phyloP scores from a whole-genome alignment of 2,113 vertebrate genomes.

The Panurus biarmicus region DNA sequence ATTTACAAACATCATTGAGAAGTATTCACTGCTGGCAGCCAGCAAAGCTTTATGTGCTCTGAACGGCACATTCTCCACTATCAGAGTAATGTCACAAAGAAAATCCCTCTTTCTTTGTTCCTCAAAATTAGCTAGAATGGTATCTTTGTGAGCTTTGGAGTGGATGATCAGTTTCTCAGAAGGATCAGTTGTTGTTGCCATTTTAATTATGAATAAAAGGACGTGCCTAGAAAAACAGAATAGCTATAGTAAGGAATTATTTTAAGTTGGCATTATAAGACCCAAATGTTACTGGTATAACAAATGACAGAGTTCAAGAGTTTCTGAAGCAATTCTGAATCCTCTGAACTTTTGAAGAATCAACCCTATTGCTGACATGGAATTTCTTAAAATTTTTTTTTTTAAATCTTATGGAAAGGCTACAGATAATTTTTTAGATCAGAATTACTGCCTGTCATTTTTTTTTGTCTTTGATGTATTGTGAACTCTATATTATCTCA shows the following conservation, averaged over 20 bases:
- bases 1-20: slow-evolving; percentile 87
- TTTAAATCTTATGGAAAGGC: neutral
- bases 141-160: slow-evolving; percentile 81
- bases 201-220: slow-evolving; percentile 42
- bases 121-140: slow-evolving; percentile 82
- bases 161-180: slow-evolving; percentile 68
- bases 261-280: neutral
- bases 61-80: slow-evolving; percentile 87
- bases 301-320: neutral
- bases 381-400: too few relatives aligned
- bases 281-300: neutral
- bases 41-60: slow-evolving; percentile 92
- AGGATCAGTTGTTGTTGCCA: slow-evolving; percentile 67
- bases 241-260: neutral
- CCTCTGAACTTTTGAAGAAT: neutral
- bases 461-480: neutral
- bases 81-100: slow-evolving; percentile 90
- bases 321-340: neutral
- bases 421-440: neutral
- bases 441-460: neutral
- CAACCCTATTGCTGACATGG: neutral
- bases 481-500: neutral
- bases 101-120: slow-evolving; percentile 82
- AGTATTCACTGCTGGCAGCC: slow-evolving; percentile 95
- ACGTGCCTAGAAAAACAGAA: slow-evolving; percentile 42